Base-by-base conservation (phyloP, 2,797 vertebrate genomes). In the Sciurus carolinensis region DNA sequence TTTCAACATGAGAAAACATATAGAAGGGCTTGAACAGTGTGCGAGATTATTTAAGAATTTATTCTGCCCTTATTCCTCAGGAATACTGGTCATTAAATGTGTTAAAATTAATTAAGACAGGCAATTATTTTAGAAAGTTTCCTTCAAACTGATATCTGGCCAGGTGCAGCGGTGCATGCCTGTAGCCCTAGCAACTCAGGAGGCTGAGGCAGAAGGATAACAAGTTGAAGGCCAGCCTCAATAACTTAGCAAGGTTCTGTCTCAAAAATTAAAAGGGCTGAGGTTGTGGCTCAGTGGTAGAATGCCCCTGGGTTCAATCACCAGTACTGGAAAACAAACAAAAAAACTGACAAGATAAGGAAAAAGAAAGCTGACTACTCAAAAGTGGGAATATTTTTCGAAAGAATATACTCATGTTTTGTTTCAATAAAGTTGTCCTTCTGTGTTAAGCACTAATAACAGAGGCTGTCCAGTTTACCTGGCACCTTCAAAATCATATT, bases 51-150 rank as follows among this genome's bases (percentile, higher is more conserved):
- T 81, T 50, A 92, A 54, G 42, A 64, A 93, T 82, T 57, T 59
- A 75, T 42, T 87, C 80, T 80, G 71, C 4, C 26, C 20, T 62
- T 85, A 7, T 52, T 71, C 12, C 33, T 81, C 17, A 90, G 47
- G 84, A 88, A 71, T 47, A 73, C 0, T 82, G 17, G 17, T 50
- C 18, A 94, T 42, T 18, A 80, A 64, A 36, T 44, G 9, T 86
- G 42, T 80, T 64, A 82, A 86, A 93, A 86, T 89, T 47, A 91
- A 82, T 42, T 52, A 84, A 76, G 26, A 59, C 26, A 36, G 24
- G 24, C 52, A 93, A 93, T 91, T 12, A 94, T 75, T 92, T 94
- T 39, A 82, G 24, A 79, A 92, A 59, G 2, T 28, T 82, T 73
- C 33, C 59, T 92, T 90, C 26, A 93, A 83, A 81, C 0, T 87